Conservation (phyloP, 2,113 vertebrate species). For the Globicephala melas region DNA sequence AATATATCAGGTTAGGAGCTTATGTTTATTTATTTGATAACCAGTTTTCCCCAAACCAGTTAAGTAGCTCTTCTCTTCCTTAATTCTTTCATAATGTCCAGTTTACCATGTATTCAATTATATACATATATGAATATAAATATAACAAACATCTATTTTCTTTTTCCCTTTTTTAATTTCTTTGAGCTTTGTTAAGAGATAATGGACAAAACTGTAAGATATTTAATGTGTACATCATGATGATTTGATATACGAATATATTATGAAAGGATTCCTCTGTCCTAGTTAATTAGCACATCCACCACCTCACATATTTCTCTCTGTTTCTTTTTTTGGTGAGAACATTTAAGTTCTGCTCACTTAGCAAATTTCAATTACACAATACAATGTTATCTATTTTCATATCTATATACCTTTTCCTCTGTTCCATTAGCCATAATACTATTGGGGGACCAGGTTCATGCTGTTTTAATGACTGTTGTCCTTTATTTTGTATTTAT, state of each 20-base stretch:
- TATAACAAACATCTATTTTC: not conserved
- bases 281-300: not conserved
- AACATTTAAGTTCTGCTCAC: not conserved
- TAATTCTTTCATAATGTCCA: not conserved
- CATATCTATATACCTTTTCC: not conserved
- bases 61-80: not conserved
- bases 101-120: not conserved
- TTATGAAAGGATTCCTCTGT: not conserved
- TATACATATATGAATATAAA: not conserved
- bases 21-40: conserved; percentile 8
- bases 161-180: not conserved
- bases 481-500: not conserved
- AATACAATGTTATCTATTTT: not conserved
- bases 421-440: not conserved
- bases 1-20: not conserved
- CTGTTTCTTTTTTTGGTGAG: not conserved
- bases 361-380: conserved; percentile 2
- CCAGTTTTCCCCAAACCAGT: not conserved
- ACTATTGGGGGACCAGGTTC: not conserved
- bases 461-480: not conserved
- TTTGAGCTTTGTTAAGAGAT: not conserved
- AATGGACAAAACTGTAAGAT: not conserved
- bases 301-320: not conserved
- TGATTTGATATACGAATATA: not conserved
- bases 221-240: not conserved